Evolutionary conservation across 2,888 invertebrate genomes (phyloP), one percentile per base, ranked within the genome.

Genomic region (Hydrotaea cyrtoneurina): DNA sequence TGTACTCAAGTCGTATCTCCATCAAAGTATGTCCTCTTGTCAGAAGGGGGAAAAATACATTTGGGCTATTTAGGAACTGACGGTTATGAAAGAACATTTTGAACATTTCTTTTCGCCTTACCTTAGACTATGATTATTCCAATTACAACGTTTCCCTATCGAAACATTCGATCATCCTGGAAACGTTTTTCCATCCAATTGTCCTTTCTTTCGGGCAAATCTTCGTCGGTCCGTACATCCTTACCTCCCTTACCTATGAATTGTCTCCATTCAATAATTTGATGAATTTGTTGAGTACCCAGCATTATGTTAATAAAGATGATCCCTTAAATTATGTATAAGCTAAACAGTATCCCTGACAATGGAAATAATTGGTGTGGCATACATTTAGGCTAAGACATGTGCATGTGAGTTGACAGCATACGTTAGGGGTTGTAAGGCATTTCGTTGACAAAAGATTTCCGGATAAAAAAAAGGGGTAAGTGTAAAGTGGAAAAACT

Each of bases 341-440:
- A 57, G 55, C 17, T 21, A 21, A 21, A 57, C 55, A 19, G 11
- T 57, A 57, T 57, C 23, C 4, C 23, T 21, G 13, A 57, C 21
- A 57, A 57, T 17, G 55, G 19, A 57, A 10, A 21, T 57, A 78
- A 74, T 78, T 74, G 59, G 62, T 80, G 69, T 59, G 75, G 62
- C 36, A 76, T 71, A 80, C 43, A 69, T 80, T 80, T 31, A 80
- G 80, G 76, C 71, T 53, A 57, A 21, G 21, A 21, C n/a, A 23
- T 21, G 55, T 19, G 50, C 21, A 8, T 21, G 15, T 8, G n/a
- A 53, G 21, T 15, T n/a, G 0, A 57, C 10, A 57, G 23, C 21
- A 57, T 57, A 57, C 10, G 19, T 19, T 21, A 21, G 21, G 21
- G 55, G 55, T 0, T 57, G 55, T 21, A 10, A 17, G 7, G 10